Base-by-base conservation (phyloP, 2,797 vertebrate genomes). In the Chelmon rostratus region DNA sequence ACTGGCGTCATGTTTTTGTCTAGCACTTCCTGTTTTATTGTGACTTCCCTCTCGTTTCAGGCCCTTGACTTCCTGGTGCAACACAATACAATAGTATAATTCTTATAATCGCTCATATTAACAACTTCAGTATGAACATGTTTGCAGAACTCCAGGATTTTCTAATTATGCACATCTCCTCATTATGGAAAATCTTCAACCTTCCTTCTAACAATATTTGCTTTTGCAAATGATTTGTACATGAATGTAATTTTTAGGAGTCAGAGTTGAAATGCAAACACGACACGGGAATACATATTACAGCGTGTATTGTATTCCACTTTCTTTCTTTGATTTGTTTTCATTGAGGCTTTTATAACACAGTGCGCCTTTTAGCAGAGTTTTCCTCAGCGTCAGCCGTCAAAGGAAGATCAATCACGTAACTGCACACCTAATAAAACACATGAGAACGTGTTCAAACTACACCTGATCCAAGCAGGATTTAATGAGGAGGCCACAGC, bases 371-470 rank as follows among this genome's bases (percentile, higher is more conserved):
- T 4, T 42, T 42, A 42, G 40, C 40, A 42, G 28, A 73, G 23
- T 40, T 13, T 46, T 62, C 40, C 25, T 58, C 73, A 25, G 9
- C 28, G 10, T 50, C 54, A 56, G 13, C 42, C 50, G 49, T 46
- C 59, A 63, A 73, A 73, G 31, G 49, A 47, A 47, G 47, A 11
- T 47, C 11, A 8, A n/a, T 62, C 19, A 42, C 65, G 37, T 23
- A 2, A 62, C 73, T 33, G 59, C 76, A 23, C 47, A 56, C 35
- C 44, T n/a, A 67, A 56, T 67, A 73, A 73, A 78, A 57, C 16
- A 31, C 31, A 66, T 2, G 21, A 47, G 58, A 53, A 40, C n/a
- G 63, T 6, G 44, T 25, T 8, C 25, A 57, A 54, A 25, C 52
- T 67, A 11, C 65, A 57, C 50, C 8, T 63, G 72, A 78, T 68